Evolutionary conservation across 2,888 invertebrate species (phyloP), one percentile per base, ranked within the genome.

Genomic region (Embidobia sp.): DNA sequence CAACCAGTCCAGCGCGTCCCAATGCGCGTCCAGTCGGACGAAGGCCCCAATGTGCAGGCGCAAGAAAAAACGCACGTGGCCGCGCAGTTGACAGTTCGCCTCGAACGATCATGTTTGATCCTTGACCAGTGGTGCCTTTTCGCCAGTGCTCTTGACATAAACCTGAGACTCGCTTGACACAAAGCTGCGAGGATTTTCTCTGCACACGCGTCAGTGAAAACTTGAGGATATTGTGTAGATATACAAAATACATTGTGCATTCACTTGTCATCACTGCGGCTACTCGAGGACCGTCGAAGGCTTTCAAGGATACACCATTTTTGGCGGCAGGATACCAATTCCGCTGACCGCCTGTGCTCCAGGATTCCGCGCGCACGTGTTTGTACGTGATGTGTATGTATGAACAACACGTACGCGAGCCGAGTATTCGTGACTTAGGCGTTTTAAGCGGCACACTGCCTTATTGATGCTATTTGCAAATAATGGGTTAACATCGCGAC

Each of bases 21-120:
- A n/a, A n/a, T n/a, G n/a, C n/a, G n/a, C n/a, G n/a, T n/a, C n/a
- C n/a, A n/a, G n/a, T n/a, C n/a, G n/a, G n/a, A n/a, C n/a, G n/a
- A n/a, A n/a, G n/a, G n/a, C n/a, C n/a, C 22, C 18, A 8, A 57
- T 57, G 44, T 57, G 57, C 31, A 44, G 31, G 44, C 42, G 57
- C 16, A 57, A 22, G 44, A 44, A 57, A 57, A 57, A 57, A 57
- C 26, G 16, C 4, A 13, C 10, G n/a, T 19, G 19, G 19, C 18
- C 16, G 18, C 4, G 49, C 5, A 11, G 1, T 5, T 26, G 4
- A 35, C 13, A 4, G 19, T 35, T 8, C 13, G 1, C 0, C 16
- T 26, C 11, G n/a, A 0, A 3, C 4, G 31, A 33, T 51, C 33
- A 51, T 33, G 11, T 51, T 51, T 33, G 33, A 51, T 8, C 33